Percentiles rank a stretch among this genome's conserved stretches.
These are phyloP conservation scores for Sarotherodon lohbergeri DNA, from an alignment of 2,113 vertebrate genomes.

Conservation along the genomic window DNA sequence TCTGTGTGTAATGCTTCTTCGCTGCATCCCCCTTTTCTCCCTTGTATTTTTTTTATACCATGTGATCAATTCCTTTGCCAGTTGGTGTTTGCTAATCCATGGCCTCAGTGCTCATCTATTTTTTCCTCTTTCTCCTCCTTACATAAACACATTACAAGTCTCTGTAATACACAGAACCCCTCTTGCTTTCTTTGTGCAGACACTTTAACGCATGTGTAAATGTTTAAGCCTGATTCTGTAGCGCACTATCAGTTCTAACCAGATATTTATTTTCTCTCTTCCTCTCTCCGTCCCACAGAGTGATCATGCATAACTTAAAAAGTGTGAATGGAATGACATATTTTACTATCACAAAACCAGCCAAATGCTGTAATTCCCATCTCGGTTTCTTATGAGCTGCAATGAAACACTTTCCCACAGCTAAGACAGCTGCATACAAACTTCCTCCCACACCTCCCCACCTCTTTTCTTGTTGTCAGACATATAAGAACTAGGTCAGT, in stretches of 20 bases:
- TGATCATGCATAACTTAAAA: neutral
- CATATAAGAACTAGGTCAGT: slow-evolving; percentile 48
- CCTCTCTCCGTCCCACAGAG: neutral
- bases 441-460: neutral
- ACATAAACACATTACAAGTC: neutral
- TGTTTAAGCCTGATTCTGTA: neutral
- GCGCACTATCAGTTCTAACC: slow-evolving; percentile 17
- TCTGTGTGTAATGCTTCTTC: neutral
- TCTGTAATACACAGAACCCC: neutral
- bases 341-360: neutral
- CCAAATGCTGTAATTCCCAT: neutral
- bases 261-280: slow-evolving; percentile 3
- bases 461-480: neutral
- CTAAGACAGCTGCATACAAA: neutral
- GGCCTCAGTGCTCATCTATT: neutral
- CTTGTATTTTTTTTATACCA: slow-evolving; percentile 4
- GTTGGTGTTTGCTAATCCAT: slow-evolving; percentile 21
- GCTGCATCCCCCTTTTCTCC: neutral
- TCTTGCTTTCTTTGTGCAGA: neutral
- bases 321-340: neutral
- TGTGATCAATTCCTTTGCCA: slow-evolving; percentile 21
- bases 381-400: neutral
- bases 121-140: neutral
- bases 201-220: neutral
- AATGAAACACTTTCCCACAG: neutral